phyloP scores from a whole-genome alignment of 2,888 invertebrate genomes.

The Parnassius mnemosyne region DNA sequence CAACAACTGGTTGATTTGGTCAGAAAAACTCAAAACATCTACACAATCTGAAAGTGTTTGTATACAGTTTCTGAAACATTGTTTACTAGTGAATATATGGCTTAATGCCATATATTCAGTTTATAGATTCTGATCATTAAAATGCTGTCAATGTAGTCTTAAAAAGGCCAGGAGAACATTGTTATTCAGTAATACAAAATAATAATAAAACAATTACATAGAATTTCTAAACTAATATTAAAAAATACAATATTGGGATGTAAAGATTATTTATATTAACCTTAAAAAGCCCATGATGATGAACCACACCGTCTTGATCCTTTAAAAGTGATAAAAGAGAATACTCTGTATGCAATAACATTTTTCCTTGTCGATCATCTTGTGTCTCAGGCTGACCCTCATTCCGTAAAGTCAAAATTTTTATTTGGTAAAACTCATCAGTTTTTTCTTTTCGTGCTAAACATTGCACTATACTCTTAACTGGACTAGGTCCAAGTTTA shows the following conservation, averaged over 20 bases:
- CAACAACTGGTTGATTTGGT: no score
- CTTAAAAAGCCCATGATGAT: conserved; percentile 88
- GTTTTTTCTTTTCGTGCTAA: conserved; percentile 85
- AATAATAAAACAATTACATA: no score
- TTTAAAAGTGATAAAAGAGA: conserved; percentile 85
- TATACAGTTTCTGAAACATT: no score
- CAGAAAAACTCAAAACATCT: no score
- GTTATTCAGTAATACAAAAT: no score
- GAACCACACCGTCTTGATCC: conserved; percentile 86
- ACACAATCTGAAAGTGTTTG: no score
- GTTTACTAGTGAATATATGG: no score
- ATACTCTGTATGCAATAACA: conserved; percentile 88
- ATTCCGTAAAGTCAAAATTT: conserved; percentile 80
- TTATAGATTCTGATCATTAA: no score
- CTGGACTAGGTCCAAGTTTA: conserved; percentile 86
- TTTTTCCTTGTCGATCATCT: conserved; percentile 88
- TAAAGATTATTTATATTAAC: conserved; percentile 53
- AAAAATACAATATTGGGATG: not conserved
- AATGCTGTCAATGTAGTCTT: no score
- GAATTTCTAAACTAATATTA: no score
- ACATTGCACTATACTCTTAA: conserved; percentile 88
- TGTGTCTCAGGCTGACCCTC: conserved; percentile 82
- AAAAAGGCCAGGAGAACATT: no score
- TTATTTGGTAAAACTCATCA: conserved; percentile 84
- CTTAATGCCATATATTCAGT: no score